These are phyloP conservation scores for Drosophila hydei DNA, from an alignment of 1,140 invertebrate species.

Conservation along the genomic window DNA sequence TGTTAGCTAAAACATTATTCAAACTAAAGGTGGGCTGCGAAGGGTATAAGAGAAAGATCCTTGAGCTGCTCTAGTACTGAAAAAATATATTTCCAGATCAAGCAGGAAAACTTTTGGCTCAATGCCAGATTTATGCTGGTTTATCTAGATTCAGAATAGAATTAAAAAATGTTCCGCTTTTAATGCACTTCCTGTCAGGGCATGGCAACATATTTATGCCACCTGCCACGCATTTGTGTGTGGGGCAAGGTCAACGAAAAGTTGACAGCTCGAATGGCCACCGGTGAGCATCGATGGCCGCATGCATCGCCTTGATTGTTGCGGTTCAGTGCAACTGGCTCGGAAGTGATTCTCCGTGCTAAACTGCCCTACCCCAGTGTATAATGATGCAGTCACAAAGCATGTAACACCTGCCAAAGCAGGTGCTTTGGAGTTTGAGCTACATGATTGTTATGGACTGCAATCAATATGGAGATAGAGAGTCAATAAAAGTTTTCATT, in stretches of 20 bases:
- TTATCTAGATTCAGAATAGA: background rate
- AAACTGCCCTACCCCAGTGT: background rate
- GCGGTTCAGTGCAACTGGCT: conserved; percentile 64
- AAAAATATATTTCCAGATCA: too few species aligned
- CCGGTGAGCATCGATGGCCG: conserved; percentile 35
- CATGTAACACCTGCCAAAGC: background rate
- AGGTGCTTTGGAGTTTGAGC: background rate
- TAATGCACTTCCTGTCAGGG: conserved; percentile 26
- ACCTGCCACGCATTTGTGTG: background rate
- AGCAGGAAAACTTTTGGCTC: conserved; percentile 4
- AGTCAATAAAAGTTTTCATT: too few species aligned
- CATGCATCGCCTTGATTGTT: conserved; percentile 62
- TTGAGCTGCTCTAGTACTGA: too few species aligned
- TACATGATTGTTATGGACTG: background rate
- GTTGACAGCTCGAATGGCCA: conserved; percentile 24
- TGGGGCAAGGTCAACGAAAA: conserved; percentile 46
- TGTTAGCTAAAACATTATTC: too few species aligned
- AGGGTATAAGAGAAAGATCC: too few species aligned
- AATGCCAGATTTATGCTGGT: conserved; percentile 11
- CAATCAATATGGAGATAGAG: background rate
- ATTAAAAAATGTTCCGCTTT: conserved; percentile 1
- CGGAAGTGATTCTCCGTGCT: conserved; percentile 39
- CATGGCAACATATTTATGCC: background rate
- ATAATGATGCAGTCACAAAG: background rate
- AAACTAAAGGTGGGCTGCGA: too few species aligned